A percentile compares a stretch with the other conserved stretches of the same genome.
Conservation (phyloP, 2,797 vertebrate species). For the Sebastes minor region DNA sequence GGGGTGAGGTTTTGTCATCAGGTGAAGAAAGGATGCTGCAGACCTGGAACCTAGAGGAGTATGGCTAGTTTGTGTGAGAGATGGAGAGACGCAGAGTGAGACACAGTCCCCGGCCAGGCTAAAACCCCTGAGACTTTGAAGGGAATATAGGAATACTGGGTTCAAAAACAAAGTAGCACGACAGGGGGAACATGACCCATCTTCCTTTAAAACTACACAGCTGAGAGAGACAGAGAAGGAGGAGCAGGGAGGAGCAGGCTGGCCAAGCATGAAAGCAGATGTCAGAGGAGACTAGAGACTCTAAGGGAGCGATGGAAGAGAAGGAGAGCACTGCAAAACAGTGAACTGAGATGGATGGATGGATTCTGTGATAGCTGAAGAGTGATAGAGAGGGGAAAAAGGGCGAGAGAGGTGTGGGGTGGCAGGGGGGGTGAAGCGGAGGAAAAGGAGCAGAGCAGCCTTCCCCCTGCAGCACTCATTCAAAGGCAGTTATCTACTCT, state of each 20-base stretch:
- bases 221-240: constrained; percentile 36
- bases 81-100: not conserved
- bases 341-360: constrained; percentile 51
- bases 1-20: constrained; percentile 17
- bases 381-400: constrained; percentile 44
- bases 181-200: constrained; percentile 30
- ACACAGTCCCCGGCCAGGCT: not conserved
- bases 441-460: constrained; percentile 33
- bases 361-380: constrained; percentile 44
- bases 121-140: constrained; percentile 7
- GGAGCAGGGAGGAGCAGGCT: constrained; percentile 52
- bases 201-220: constrained; percentile 44
- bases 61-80: not conserved
- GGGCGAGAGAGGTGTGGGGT: constrained; percentile 20
- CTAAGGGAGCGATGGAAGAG: constrained; percentile 11
- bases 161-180: constrained; percentile 27
- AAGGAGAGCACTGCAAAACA: constrained; percentile 31
- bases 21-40: constrained; percentile 11
- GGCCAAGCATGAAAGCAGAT: constrained; percentile 83
- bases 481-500: constrained; percentile 82
- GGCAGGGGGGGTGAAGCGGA: constrained; percentile 18
- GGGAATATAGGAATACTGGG: not conserved
- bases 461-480: constrained; percentile 70
- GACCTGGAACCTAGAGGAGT: not conserved
- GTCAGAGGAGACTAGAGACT: constrained; percentile 75